phyloP scores from a whole-genome alignment of 2,888 invertebrate genomes.

The Drosophila paranaensis region DNA sequence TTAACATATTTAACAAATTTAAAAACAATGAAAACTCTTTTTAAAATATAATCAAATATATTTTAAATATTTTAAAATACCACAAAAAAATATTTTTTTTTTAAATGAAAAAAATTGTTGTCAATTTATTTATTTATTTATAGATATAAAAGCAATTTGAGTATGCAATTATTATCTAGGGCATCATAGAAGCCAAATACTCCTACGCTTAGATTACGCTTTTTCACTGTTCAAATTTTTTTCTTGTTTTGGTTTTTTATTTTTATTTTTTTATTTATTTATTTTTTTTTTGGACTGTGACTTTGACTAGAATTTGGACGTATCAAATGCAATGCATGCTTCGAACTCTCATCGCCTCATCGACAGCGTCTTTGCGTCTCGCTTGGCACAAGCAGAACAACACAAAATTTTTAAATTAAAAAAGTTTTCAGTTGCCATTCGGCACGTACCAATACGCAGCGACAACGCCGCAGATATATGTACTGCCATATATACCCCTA shows the following conservation, averaged over 20 bases:
- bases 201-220: no score
- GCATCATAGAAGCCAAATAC: not conserved
- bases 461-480: constrained; percentile 58
- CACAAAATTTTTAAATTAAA: constrained; percentile 73
- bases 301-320: constrained; percentile 42
- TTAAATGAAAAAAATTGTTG: not conserved
- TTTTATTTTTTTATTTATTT: constrained; percentile 20
- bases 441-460: constrained; percentile 76
- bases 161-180: not conserved
- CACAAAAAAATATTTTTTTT: not conserved
- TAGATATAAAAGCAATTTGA: no score
- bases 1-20: no score
- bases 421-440: constrained; percentile 75
- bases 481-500: constrained; percentile 26
- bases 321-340: constrained; percentile 73
- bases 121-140: not conserved
- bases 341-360: constrained; percentile 47
- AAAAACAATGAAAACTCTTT: no score
- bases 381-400: constrained; percentile 40
- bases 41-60: not conserved
- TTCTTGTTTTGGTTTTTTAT: constrained; percentile 31
- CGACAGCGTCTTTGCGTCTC: constrained; percentile 46
- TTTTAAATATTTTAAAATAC: not conserved
- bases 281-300: constrained; percentile 17
- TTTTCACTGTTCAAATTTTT: constrained; percentile 4